Percentiles rank a stretch among this genome's conserved stretches.
phyloP scores from a whole-genome alignment of 2,797 vertebrate species.

The Alcedo atthis region DNA sequence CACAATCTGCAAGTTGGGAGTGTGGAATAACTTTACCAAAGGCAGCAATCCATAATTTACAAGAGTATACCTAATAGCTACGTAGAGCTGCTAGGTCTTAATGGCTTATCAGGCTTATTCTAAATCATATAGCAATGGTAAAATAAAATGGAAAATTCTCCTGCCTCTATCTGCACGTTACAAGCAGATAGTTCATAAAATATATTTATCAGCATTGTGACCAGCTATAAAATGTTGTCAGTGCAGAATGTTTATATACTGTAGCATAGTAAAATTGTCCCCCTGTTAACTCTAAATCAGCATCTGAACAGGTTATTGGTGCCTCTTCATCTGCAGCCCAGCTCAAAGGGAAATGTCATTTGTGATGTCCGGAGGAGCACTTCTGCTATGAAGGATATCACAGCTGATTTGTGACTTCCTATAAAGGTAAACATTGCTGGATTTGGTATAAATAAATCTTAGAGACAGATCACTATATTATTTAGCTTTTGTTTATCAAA shows the following conservation, averaged over 20 bases:
- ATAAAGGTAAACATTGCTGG: conserved; percentile 13
- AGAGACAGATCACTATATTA: not conserved
- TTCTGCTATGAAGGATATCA: conserved; percentile 48
- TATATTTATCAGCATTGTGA: conserved; percentile 49
- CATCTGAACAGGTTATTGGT: conserved; percentile 29
- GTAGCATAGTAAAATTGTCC: conserved; percentile 51
- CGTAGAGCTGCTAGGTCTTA: conserved; percentile 4
- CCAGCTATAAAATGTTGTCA: conserved; percentile 40
- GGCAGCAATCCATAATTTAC: conserved; percentile 2
- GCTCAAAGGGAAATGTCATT: conserved; percentile 28
- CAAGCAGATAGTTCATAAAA: conserved; percentile 30
- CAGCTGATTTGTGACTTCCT: conserved; percentile 25
- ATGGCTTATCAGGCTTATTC: not conserved
- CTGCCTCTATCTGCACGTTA: conserved; percentile 32
- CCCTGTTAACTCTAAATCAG: conserved; percentile 67
- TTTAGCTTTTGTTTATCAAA: not conserved
- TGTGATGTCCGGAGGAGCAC: conserved; percentile 19
- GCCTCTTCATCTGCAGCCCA: conserved; percentile 32
- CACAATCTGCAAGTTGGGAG: not conserved
- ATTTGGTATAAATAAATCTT: not conserved
- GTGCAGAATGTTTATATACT: conserved; percentile 12
- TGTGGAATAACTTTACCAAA: not conserved
- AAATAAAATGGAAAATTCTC: not conserved
- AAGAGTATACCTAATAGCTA: not conserved
- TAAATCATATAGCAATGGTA: conserved; percentile 36